Evolutionary conservation across 1,140 invertebrate species (phyloP), one percentile per base, ranked within the genome.

Genomic region (Cydia fagiglandana): DNA sequence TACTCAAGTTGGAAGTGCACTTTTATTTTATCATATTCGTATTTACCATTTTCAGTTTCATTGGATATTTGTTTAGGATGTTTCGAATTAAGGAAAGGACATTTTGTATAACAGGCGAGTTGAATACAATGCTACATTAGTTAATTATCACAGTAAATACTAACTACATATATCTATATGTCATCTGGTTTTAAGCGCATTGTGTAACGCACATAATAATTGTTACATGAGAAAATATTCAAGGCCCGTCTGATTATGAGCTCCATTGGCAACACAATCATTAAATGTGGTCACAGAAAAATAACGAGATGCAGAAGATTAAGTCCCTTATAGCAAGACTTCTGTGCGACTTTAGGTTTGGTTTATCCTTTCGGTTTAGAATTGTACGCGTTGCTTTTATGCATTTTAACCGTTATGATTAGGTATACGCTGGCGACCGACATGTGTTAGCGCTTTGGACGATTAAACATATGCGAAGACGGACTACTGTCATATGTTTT

Each of bases 191-290:
- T 41, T 41, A 61, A 17, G 20, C 20, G 56, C 56, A 24, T 61
- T 2, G 56, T 12, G 5, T 61, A 24, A 24, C 20, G 9, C 56
- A 61, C 56, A 24, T 61, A 56, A 61, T 61, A 61, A 24, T 24
- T 61, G 56, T 61, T 61, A 61, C 56, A 61, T 24, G 56, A 61
- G 56, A 61, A 61, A 61, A 24, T 24, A 61, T 24, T 24, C 56
- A 61, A 61, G 56, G 56, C 9, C 6, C n/a, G 20, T 9, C 56
- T 61, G 56, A 61, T 61, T 61, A 61, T 24, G 56, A 61, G 56
- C 7, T 24, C 7, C 20, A n/a, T 24, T 61, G 56, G 20, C 56
- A 61, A 10, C 56, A 61, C 20, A 61, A 61, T 61, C 24, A 61
- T 61, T 61, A 61, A 61, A 61, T 24, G 56, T 4, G 20, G 20